Evolutionary conservation across 2,113 vertebrate genomes (phyloP).

Genomic region (Charadrius vociferus): DNA sequence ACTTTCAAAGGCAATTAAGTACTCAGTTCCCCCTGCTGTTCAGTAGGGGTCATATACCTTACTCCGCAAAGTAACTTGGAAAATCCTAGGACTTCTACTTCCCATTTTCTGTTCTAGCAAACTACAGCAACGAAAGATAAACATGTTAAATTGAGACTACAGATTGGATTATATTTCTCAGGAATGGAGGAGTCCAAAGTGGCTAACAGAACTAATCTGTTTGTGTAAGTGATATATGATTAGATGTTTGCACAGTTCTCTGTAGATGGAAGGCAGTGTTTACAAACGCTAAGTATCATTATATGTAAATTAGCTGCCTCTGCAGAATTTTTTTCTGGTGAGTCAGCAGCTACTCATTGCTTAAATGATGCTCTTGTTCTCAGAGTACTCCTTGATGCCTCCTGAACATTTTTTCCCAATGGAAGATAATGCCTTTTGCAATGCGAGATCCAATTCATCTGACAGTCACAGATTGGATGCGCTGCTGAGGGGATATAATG

Average conservation of each 20-base stretch:
- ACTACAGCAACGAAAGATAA: not conserved
- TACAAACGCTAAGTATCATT: not conserved
- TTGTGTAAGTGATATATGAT: not conserved
- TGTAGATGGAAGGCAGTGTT: not conserved
- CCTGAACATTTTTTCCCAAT: not conserved
- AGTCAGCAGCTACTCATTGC: constrained; percentile 48
- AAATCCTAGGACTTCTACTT: not conserved
- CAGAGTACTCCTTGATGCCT: not conserved
- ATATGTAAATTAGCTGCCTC: constrained; percentile 44
- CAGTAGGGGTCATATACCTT: not conserved
- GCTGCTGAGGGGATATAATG: not conserved
- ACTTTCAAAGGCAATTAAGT: not conserved
- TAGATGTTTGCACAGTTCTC: not conserved
- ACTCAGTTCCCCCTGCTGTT: not conserved
- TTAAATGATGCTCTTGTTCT: constrained; percentile 23
- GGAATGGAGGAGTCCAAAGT: not conserved
- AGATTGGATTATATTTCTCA: not conserved
- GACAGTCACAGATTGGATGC: not conserved
- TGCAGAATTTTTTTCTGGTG: not conserved
- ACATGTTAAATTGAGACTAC: not conserved
- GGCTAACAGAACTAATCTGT: not conserved
- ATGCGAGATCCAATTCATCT: not conserved
- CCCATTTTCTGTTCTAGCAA: not conserved
- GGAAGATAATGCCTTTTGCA: not conserved
- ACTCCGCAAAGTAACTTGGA: not conserved